Conservation (phyloP, 1,140 invertebrate genomes). For the Apis laboriosa region DNA sequence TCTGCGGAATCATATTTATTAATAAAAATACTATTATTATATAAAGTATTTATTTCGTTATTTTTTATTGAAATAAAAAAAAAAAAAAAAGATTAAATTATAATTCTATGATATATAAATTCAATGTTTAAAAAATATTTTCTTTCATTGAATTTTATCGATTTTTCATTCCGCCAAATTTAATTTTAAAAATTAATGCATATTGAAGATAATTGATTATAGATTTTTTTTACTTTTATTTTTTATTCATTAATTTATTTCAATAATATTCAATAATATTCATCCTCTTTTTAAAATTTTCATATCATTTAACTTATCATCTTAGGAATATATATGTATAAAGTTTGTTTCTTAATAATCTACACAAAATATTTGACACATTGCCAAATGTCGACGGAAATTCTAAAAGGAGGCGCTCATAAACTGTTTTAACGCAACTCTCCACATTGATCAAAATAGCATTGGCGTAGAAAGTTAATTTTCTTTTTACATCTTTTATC, state of each 20-base stretch:
- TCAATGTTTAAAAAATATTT: too few species aligned
- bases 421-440: slow-evolving; percentile 11
- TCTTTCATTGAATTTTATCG: too few species aligned
- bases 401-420: slow-evolving; percentile 33
- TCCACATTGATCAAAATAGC: slow-evolving; percentile 3
- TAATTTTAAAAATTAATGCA: too few species aligned
- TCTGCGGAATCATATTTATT: not conserved
- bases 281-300: not conserved
- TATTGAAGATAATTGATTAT: too few species aligned
- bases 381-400: slow-evolving; percentile 18
- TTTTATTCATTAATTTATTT: too few species aligned
- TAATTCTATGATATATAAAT: not conserved
- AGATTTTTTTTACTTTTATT: too few species aligned
- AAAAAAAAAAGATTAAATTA: not conserved
- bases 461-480: not conserved
- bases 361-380: slow-evolving; percentile 1
- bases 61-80: not conserved
- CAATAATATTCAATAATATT: not conserved
- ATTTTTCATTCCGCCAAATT: too few species aligned
- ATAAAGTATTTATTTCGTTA: too few species aligned
- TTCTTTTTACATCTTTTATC: not conserved
- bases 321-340: not conserved
- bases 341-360: slow-evolving; percentile 2
- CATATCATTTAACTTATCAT: not conserved
- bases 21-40: too few species aligned